phyloP scores from a whole-genome alignment of 1,140 invertebrate species.

The Ips typographus region DNA sequence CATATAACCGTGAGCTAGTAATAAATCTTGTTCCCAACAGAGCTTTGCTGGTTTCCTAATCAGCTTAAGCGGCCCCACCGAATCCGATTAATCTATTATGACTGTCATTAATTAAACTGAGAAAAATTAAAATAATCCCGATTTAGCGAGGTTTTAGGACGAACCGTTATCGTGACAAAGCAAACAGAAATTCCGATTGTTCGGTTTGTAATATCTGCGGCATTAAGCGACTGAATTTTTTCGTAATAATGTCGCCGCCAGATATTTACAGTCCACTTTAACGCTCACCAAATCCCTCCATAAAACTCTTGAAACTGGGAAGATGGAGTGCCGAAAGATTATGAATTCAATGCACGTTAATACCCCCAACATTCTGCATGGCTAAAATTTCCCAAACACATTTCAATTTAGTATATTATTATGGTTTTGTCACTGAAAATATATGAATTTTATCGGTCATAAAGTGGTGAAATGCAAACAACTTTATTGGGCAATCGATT shows the following conservation, averaged over 20 bases:
- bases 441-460: no score
- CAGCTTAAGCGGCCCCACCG: constrained; percentile 1
- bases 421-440: no score
- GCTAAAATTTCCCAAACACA: no score
- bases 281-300: constrained; percentile 6
- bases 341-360: no score
- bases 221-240: constrained; percentile 9
- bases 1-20: neutral
- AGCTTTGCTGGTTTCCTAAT: constrained; percentile 10
- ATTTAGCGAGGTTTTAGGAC: neutral
- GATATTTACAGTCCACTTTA: constrained; percentile 15
- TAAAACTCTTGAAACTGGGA: constrained; percentile 4
- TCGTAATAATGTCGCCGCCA: constrained; percentile 12
- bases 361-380: no score
- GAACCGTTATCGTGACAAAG: neutral
- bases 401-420: no score
- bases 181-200: neutral
- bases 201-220: neutral
- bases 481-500: no score
- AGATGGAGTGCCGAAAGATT: no score
- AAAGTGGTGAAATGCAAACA: no score
- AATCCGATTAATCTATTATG: constrained; percentile 10
- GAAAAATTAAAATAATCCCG: constrained; percentile 11
- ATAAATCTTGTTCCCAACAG: neutral
- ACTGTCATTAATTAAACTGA: constrained; percentile 7